Percentiles rank a stretch among this genome's conserved stretches.
phyloP scores from a whole-genome alignment of 2,888 invertebrate genomes.

The Phyto melanocephala region DNA sequence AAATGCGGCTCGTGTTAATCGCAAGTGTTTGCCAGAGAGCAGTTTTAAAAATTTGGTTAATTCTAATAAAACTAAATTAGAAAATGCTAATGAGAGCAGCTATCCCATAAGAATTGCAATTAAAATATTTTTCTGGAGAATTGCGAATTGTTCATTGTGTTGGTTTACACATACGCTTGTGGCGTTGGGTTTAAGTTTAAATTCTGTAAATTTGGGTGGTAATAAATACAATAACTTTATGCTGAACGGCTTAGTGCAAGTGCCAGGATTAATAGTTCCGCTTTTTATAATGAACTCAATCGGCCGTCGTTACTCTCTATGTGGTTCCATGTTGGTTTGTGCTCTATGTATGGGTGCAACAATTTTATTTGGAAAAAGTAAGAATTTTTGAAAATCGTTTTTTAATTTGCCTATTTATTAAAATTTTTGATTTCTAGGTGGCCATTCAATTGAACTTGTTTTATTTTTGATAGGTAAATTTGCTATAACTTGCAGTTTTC shows the following conservation, averaged over 20 bases:
- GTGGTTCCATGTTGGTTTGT: slow-evolving; percentile 82
- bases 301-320: slow-evolving; percentile 83
- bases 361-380: slow-evolving; percentile 72
- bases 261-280: slow-evolving; percentile 85
- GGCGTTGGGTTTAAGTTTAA: slow-evolving; percentile 89
- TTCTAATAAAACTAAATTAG: slow-evolving; percentile 69
- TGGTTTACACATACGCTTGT: slow-evolving; percentile 89
- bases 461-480: slow-evolving; percentile 83
- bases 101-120: slow-evolving; percentile 71
- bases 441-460: slow-evolving; percentile 80
- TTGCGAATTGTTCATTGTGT: slow-evolving; percentile 84
- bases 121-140: slow-evolving; percentile 70
- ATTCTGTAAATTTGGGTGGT: slow-evolving; percentile 86
- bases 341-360: slow-evolving; percentile 77
- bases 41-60: slow-evolving; percentile 68
- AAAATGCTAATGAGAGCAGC: slow-evolving; percentile 69
- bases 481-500: slow-evolving; percentile 84
- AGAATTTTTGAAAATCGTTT: slow-evolving; percentile 6
- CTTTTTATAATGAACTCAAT: slow-evolving; percentile 83
- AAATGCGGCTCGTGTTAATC: slow-evolving; percentile 83
- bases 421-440: slow-evolving; percentile 64
- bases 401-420: not conserved
- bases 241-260: slow-evolving; percentile 81
- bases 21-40: slow-evolving; percentile 68
- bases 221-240: slow-evolving; percentile 89